Evolutionary conservation across 64 coral and sea anemone species (phyloP).

Genomic region (Orbicella faveolata): DNA sequence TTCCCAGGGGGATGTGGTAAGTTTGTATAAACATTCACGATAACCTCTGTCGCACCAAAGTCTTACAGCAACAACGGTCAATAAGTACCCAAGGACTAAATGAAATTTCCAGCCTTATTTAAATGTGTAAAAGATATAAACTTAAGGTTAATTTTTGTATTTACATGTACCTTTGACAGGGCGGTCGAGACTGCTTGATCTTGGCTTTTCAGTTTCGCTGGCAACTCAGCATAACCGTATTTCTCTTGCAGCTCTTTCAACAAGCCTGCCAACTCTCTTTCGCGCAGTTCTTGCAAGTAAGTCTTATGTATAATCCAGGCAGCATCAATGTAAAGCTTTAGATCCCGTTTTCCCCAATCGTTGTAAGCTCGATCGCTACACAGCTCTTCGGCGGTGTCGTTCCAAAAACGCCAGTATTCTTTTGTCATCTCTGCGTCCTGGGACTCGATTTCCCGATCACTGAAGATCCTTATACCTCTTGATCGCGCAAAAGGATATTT

Average conservation of each 20-base stretch:
- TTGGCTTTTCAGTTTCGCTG: conserved; percentile 90
- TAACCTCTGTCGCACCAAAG: too few relatives aligned
- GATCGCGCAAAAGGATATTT: conserved; percentile 82
- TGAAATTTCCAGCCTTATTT: too few relatives aligned
- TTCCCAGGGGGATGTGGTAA: too few relatives aligned
- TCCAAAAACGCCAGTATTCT: conserved; percentile 98
- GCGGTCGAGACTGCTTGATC: conserved; percentile 81
- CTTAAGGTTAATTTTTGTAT: too few relatives aligned
- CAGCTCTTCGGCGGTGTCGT: conserved; percentile 91
- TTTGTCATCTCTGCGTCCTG: conserved; percentile 97
- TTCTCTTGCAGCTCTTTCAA: conserved; percentile 87
- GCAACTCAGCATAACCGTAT: conserved; percentile 82
- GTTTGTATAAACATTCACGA: too few relatives aligned
- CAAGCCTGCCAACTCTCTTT: conserved; percentile 76
- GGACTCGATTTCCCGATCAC: conserved; percentile 90
- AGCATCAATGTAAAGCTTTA: conserved; percentile 97
- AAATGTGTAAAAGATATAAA: background rate
- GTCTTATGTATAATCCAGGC: conserved; percentile 99
- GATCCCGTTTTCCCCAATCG: conserved; percentile 99
- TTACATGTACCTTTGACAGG: conserved; percentile 73
- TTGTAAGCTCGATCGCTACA: conserved; percentile 98
- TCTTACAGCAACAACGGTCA: too few relatives aligned
- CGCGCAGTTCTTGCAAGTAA: conserved; percentile 82
- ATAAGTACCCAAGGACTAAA: too few relatives aligned
- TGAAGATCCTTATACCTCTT: conserved; percentile 93